Base-by-base conservation (phyloP, 1,140 invertebrate genomes). In the Bombus turneri region DNA sequence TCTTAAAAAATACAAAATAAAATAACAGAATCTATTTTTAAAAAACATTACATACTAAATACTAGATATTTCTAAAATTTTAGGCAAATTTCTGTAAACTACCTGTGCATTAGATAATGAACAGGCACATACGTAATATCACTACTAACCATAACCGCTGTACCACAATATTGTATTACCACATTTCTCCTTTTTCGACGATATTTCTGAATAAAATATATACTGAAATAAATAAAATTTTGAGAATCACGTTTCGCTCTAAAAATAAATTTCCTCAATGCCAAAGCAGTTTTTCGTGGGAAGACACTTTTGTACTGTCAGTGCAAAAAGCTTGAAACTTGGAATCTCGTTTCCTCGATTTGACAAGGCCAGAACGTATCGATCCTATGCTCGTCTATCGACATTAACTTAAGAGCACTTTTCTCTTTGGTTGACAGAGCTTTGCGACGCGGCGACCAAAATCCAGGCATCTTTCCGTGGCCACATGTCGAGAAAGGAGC, bases 381-480 rank as follows among this genome's bases (percentile, higher is more conserved):
- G 62, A 85, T 68, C 47, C 2, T 25, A 2, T 4, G 0, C 2
- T 66, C 53, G 68, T 68, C 69, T 81, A 57, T 73, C 78, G 34
- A 28, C 79, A 59, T 69, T n/a, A 78, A 72, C 22, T 57, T 83
- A 69, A 77, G 1, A 69, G 18, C 69, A 66, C 22, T 34, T 68
- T 72, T 34, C 81, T 68, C 64, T 31, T 31, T 78, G n/a, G 22
- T 79, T 83, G 18, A 95, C 95, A 98, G 98, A 99, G 91, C 95
- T 99, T 85, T 97, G 97, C 94, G 95, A 98, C 93, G 98, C 98
- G 22, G 98, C 98, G 41, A 97, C 97, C 59, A 99, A 98, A 96
- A 99, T 99, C 92, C 98, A 99, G 95, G 98, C 98, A 4, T 98
- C 98, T 68, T 99, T 99, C 96, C 96, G 98, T 87, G 98, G 98